Base-by-base conservation (phyloP, 2,888 invertebrate species). In the Heliconius cydno region DNA sequence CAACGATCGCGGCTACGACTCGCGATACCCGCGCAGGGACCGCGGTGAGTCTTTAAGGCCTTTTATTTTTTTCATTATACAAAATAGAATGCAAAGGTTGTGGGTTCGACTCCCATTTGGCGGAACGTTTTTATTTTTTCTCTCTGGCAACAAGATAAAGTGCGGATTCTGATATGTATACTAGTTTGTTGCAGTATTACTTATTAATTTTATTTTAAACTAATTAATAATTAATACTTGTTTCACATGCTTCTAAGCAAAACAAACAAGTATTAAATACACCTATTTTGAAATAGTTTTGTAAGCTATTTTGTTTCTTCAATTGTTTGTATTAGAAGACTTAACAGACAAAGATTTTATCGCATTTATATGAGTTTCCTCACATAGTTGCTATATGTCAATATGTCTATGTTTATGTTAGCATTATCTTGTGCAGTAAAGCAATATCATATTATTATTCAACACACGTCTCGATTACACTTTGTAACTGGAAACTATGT, bases 1-100 rank as follows among this genome's bases (percentile, higher is more conserved):
- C 84, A 92, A 95, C 90, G 96, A 96, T 90, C 93, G 96, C 90
- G 92, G 92, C 87, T 92, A 95, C 90, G 95, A 95, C 84, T 94
- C 94, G 96, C 96, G 90, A 92, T 95, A 87, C 90, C 93, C 90
- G 92, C 86, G 91, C 92, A 93, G 93, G 87, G 94, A 94, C 89
- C 93, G 95, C 90, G 92, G 95, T 91, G 88, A 89, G 88, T 88
- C 25, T 46, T n/a, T 60, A n/a, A 60, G 22, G n/a, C 10, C 3
- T 22, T n/a, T 10, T n/a, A 10, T 60, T n/a, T 60, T 57, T n/a
- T 57, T 2, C 3, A 12, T 12, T 60, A 9, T 22, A n/a, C 22
- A 12, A 4, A 60, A 60, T 60, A 60, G 52, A 52, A 57, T 2
- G 19, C 57, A 22, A n/a, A n/a, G 60, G n/a, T 60, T n/a, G 60